Evolutionary conservation across 2,888 invertebrate species (phyloP).

Genomic region (Zygaena filipendulae): DNA sequence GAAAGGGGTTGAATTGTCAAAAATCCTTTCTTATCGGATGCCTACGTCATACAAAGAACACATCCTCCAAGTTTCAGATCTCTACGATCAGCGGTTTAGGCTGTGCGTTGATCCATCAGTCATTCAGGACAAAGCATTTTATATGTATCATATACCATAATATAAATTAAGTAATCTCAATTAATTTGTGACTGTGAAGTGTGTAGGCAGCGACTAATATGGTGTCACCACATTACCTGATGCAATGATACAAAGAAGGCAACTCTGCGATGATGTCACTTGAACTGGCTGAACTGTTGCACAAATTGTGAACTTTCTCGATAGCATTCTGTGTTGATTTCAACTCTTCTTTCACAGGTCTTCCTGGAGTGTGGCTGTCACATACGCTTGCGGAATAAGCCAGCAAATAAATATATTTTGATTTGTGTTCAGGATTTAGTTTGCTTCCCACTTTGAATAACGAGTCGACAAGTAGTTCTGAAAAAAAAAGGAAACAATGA

Average conservation of each 20-base stretch:
- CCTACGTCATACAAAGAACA: too few relatives aligned
- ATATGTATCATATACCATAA: too few relatives aligned
- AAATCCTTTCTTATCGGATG: too few relatives aligned
- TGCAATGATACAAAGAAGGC: conserved; percentile 88
- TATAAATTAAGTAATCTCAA: too few relatives aligned
- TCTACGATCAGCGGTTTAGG: too few relatives aligned
- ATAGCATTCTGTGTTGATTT: conserved; percentile 92
- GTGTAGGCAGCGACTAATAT: too few relatives aligned
- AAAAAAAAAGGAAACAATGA: conserved; percentile 17
- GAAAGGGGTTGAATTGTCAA: too few relatives aligned
- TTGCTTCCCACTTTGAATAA: conserved; percentile 95
- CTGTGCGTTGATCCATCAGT: too few relatives aligned
- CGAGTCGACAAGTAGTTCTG: conserved; percentile 90
- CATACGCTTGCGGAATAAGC: conserved; percentile 96
- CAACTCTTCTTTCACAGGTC: conserved; percentile 89
- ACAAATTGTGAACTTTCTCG: conserved; percentile 91
- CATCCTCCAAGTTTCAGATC: too few relatives aligned
- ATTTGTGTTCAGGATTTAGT: conserved; percentile 95
- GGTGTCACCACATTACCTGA: conserved; percentile 73
- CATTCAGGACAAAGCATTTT: too few relatives aligned
- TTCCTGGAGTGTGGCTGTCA: conserved; percentile 74
- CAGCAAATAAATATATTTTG: conserved; percentile 94
- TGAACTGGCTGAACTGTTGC: conserved; percentile 90
- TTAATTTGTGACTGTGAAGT: too few relatives aligned
- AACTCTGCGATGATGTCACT: conserved; percentile 94